Evolutionary conservation across 35 echinoderm and acorn worm genomes (phyloP).

Genomic region (Heliocidaris tuberculata): DNA sequence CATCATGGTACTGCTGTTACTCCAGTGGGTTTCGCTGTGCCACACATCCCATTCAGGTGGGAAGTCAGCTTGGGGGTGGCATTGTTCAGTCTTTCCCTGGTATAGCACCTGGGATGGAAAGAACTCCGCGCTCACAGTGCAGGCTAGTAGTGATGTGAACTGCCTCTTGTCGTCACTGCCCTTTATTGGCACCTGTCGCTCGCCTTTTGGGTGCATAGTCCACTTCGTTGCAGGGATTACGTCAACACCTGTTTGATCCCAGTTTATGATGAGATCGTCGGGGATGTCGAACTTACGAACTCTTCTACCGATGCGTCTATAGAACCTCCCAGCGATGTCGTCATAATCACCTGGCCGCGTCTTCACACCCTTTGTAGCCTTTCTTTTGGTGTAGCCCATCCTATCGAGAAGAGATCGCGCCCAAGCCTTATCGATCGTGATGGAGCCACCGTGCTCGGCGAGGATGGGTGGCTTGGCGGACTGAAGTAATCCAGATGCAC

Average conservation of each 20-base stretch:
- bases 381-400: conserved; percentile 58
- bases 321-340: conserved; percentile 30
- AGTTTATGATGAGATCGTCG: conserved; percentile 56
- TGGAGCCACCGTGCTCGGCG: neutral
- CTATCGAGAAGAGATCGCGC: conserved; percentile 31
- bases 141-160: conserved; percentile 41
- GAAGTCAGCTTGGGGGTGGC: conserved; percentile 20
- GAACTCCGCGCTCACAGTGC: neutral
- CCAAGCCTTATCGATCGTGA: conserved; percentile 32
- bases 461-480: conserved; percentile 20
- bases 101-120: conserved; percentile 55
- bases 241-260: conserved; percentile 50
- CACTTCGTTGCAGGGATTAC: conserved; percentile 37
- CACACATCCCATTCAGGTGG: conserved; percentile 50
- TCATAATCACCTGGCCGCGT: conserved; percentile 20
- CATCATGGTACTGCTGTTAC: conserved; percentile 45
- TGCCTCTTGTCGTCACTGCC: conserved; percentile 54
- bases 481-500: neutral
- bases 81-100: conserved; percentile 48
- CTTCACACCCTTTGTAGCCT: conserved; percentile 44
- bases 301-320: neutral
- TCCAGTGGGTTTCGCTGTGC: conserved; percentile 55
- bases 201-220: conserved; percentile 39
- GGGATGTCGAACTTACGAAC: conserved; percentile 52
- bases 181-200: conserved; percentile 43